Conservation (phyloP, 2,797 vertebrate genomes). For the Myiotriccus ornatus region DNA sequence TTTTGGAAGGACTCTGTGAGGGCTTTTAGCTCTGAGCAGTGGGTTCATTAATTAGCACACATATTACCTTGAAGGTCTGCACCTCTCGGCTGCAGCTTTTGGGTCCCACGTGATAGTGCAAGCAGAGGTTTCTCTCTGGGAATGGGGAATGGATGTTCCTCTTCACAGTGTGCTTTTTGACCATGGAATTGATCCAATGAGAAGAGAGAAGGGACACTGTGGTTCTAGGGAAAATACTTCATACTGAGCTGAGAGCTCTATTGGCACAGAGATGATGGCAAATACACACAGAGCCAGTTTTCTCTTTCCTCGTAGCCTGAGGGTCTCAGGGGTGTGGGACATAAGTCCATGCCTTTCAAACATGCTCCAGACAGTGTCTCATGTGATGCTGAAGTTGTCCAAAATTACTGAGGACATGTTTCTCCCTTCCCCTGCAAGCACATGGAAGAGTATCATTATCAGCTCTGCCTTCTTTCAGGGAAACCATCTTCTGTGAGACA, state of each 20-base stretch:
- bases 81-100: background rate
- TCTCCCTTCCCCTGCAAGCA: background rate
- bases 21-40: background rate
- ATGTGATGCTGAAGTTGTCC: background rate
- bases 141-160: background rate
- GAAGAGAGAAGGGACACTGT: background rate
- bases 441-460: rapidly evolving
- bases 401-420: rapidly evolving
- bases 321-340: no score
- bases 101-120: rapidly evolving
- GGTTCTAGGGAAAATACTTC: background rate
- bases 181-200: background rate
- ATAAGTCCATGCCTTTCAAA: background rate
- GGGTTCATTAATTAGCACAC: background rate
- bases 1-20: background rate
- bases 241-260: background rate
- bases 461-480: background rate
- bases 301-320: background rate
- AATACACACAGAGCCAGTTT: background rate
- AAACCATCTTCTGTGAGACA: background rate
- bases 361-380: background rate
- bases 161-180: background rate
- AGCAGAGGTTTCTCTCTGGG: background rate
- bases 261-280: background rate
- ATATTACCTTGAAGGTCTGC: background rate